Evolutionary conservation across 2,797 vertebrate genomes (phyloP).

Genomic region (Octomys mimax): DNA sequence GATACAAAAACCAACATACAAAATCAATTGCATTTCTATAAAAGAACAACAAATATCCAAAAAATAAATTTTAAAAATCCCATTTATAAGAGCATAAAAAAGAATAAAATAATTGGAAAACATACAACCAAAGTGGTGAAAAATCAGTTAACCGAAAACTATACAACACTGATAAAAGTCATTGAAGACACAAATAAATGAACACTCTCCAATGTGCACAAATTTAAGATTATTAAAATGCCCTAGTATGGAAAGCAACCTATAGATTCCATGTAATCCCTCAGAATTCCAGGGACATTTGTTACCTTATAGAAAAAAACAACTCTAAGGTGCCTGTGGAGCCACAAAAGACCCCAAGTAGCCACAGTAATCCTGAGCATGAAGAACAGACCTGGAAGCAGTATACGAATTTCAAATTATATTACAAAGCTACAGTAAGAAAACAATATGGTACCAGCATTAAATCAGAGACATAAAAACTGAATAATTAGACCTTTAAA

Average conservation of each 20-base stretch:
- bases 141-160: background rate
- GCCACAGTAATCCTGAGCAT: background rate
- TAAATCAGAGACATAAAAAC: background rate
- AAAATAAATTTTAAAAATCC: background rate
- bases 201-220: background rate
- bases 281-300: background rate
- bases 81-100: conserved; percentile 11
- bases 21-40: conserved; percentile 31
- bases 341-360: background rate
- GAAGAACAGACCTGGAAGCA: background rate
- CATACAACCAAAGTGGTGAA: background rate
- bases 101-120: background rate
- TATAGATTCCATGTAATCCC: background rate
- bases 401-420: background rate
- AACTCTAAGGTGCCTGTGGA: background rate
- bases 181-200: background rate
- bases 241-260: background rate
- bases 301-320: background rate
- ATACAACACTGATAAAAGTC: background rate
- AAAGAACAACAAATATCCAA: background rate
- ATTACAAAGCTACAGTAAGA: background rate
- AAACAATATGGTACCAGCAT: background rate
- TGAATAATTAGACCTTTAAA: background rate
- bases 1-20: background rate
- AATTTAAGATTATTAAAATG: background rate